Evolutionary conservation across 2,888 invertebrate species (phyloP).

Genomic region (Eupithecia inturbata): DNA sequence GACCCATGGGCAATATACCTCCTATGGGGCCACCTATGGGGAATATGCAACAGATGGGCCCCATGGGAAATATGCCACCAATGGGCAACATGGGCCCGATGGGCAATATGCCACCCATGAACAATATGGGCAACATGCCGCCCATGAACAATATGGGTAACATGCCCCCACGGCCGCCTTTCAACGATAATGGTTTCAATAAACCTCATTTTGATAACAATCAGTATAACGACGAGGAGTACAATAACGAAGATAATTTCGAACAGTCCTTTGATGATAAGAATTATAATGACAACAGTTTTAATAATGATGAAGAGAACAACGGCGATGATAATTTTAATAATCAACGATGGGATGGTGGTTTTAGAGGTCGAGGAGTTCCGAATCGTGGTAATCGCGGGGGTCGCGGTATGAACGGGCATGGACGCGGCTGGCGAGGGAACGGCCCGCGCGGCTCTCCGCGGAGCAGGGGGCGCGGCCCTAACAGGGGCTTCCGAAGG

Average conservation of each 20-base stretch:
- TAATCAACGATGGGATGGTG: conserved; percentile 70
- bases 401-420: conserved; percentile 71
- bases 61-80: conserved; percentile 58
- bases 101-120: conserved; percentile 51
- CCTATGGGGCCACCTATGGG: conserved; percentile 50
- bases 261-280: conserved; percentile 64
- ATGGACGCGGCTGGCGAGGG: conserved; percentile 71
- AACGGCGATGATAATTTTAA: conserved; percentile 60
- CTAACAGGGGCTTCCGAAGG: conserved; percentile 70
- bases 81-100: conserved; percentile 46
- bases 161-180: conserved; percentile 62
- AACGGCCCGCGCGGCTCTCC: conserved; percentile 62
- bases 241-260: conserved; percentile 62
- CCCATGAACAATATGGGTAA: conserved; percentile 49
- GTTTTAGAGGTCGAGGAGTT: conserved; percentile 63
- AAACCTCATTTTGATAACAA: conserved; percentile 69
- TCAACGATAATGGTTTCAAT: conserved; percentile 72
- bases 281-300: conserved; percentile 54
- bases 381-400: conserved; percentile 60
- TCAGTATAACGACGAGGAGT: conserved; percentile 68
- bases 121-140: conserved; percentile 51
- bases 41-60: conserved; percentile 51
- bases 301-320: conserved; percentile 61
- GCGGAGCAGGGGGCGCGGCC: conserved; percentile 65
- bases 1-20: conserved; percentile 30